phyloP scores from a whole-genome alignment of 1,140 invertebrate genomes.

The Sycobia sp. region DNA sequence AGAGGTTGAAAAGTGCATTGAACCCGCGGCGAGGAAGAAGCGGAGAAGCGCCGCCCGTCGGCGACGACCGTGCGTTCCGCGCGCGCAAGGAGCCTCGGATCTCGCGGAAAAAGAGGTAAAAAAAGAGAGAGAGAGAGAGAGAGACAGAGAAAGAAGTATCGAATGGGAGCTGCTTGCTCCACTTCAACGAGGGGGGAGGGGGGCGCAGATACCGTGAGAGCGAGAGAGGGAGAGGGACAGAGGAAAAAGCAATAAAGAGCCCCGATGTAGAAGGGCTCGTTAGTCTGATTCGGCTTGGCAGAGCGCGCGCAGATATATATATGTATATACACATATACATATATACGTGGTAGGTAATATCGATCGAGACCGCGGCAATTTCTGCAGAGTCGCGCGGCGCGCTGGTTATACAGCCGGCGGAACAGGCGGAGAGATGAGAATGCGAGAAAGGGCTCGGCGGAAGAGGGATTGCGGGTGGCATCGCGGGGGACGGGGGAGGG shows the following conservation, averaged over 20 bases:
- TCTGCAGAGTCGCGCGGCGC: not conserved
- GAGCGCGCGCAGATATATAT: slow-evolving; percentile 33
- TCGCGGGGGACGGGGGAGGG: no score
- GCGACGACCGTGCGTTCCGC: no score
- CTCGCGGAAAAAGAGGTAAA: not conserved
- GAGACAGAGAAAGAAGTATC: no score
- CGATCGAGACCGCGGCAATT: not conserved
- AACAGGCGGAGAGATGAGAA: no score
- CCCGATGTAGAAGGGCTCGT: slow-evolving; percentile 24
- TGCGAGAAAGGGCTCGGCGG: no score
- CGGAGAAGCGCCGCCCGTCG: no score
- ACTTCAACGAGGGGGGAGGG: not conserved
- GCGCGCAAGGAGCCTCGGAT: not conserved
- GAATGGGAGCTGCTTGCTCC: no score
- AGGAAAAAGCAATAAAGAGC: slow-evolving; percentile 37
- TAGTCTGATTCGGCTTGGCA: slow-evolving; percentile 42
- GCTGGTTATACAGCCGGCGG: no score
- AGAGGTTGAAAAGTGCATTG: not conserved
- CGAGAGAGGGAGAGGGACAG: slow-evolving; percentile 14
- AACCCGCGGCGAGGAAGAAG: not conserved
- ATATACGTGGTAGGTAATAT: no score
- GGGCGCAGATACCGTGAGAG: slow-evolving; percentile 6
- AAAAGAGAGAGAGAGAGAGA: slow-evolving; percentile 1
- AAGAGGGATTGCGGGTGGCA: no score
- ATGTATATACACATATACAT: no score